Evolutionary conservation across 2,113 vertebrate genomes (phyloP).

Genomic region (Candoia aspera): DNA sequence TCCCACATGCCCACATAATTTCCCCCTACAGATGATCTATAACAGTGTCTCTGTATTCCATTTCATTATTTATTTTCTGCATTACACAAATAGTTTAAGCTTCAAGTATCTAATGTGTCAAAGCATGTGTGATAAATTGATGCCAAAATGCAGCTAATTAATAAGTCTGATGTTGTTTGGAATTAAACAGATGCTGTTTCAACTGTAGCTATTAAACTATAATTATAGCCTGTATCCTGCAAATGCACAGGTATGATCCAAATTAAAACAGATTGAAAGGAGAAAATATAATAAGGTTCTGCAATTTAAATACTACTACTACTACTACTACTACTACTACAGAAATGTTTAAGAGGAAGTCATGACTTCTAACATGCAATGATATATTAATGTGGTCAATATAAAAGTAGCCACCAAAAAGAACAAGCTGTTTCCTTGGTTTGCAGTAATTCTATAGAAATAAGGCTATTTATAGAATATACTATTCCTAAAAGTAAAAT

Average conservation of each 20-base stretch:
- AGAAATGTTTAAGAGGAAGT: constrained; percentile 34
- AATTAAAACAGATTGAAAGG: constrained; percentile 52
- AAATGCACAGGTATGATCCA: constrained; percentile 55
- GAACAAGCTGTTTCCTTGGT: neutral
- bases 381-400: constrained; percentile 42
- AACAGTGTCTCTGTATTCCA: constrained; percentile 61
- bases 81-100: constrained; percentile 64
- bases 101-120: constrained; percentile 66
- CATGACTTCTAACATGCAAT: constrained; percentile 16
- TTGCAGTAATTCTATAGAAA: neutral
- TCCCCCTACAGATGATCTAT: constrained; percentile 71
- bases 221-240: constrained; percentile 59
- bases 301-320: constrained; percentile 12
- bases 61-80: constrained; percentile 56
- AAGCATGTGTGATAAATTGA: constrained; percentile 68
- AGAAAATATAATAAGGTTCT: constrained; percentile 43
- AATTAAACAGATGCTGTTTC: constrained; percentile 68
- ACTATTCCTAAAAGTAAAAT: neutral
- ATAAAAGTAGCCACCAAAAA: constrained; percentile 10
- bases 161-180: constrained; percentile 68
- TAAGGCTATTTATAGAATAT: neutral
- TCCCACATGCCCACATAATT: constrained; percentile 73
- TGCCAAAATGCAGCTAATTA: constrained; percentile 71
- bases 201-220: constrained; percentile 67
- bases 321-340: constrained; percentile 28